Evolutionary conservation across 1,140 invertebrate genomes (phyloP).

Genomic region (Phthorimaea operculella): DNA sequence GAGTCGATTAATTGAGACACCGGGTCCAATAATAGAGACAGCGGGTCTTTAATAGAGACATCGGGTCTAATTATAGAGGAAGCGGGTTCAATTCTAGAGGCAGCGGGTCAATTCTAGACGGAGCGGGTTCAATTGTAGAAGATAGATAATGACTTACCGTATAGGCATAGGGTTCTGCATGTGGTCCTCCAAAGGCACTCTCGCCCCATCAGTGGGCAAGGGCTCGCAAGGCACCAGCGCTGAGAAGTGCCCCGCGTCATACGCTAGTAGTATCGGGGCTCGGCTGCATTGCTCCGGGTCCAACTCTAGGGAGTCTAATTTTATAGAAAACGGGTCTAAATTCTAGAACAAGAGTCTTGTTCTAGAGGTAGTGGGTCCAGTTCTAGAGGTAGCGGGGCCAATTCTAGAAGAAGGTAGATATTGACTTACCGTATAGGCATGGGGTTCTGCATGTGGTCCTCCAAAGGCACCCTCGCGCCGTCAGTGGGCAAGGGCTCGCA

Average conservation of each 20-base stretch:
- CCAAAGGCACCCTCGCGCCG: slow-evolving; percentile 46
- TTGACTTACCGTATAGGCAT: slow-evolving; percentile 46
- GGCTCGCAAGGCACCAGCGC: slow-evolving; percentile 84
- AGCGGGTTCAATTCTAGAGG: too few relatives aligned
- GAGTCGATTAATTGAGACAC: too few relatives aligned
- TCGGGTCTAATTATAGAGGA: too few relatives aligned
- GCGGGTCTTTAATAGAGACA: too few relatives aligned
- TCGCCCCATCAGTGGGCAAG: slow-evolving; percentile 45
- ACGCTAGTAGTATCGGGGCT: slow-evolving; percentile 84
- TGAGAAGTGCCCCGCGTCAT: slow-evolving; percentile 92
- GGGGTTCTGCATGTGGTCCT: slow-evolving; percentile 38
- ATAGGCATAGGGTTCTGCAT: slow-evolving; percentile 48
- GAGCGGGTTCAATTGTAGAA: too few relatives aligned
- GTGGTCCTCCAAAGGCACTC: slow-evolving; percentile 45
- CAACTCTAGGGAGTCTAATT: slow-evolving; percentile 80
- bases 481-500: slow-evolving; percentile 71
- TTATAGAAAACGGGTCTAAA: too few relatives aligned
- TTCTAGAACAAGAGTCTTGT: too few relatives aligned
- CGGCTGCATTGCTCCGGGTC: slow-evolving; percentile 75
- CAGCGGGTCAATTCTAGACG: too few relatives aligned
- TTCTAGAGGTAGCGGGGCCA: too few relatives aligned
- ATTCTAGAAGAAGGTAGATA: slow-evolving; percentile 87
- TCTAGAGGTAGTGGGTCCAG: too few relatives aligned
- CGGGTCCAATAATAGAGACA: too few relatives aligned
- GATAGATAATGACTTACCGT: slow-evolving; percentile 32